phyloP scores from a whole-genome alignment of 2,888 invertebrate species.

The Xanthia icteritia region DNA sequence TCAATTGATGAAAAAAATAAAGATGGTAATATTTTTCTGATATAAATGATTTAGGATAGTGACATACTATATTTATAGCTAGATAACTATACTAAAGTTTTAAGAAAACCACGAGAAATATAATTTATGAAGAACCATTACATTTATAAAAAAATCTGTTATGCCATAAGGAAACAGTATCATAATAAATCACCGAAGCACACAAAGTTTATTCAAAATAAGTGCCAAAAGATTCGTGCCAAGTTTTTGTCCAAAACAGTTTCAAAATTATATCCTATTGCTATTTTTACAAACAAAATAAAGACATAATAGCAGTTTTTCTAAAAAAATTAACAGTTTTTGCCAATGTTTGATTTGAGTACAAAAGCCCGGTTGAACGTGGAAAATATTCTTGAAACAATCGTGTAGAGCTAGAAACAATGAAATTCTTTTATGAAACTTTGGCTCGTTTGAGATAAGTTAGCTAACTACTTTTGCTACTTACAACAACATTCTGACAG shows the following conservation, averaged over 20 bases:
- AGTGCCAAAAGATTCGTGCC: not conserved
- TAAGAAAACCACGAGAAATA: not conserved
- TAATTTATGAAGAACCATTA: not conserved
- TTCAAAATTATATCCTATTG: not conserved
- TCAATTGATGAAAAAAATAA: not conserved
- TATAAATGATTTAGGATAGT: not conserved
- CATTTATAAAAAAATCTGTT: not conserved
- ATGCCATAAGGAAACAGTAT: not conserved
- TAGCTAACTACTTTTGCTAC: constrained; percentile 5
- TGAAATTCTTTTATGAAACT: constrained; percentile 8
- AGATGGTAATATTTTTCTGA: not conserved
- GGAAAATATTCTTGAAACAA: constrained; percentile 15
- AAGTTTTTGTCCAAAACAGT: constrained; percentile 9
- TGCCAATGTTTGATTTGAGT: constrained; percentile 8
- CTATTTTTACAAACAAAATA: constrained; percentile 6
- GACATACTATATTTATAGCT: not conserved
- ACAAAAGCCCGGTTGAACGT: not conserved
- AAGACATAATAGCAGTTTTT: not conserved
- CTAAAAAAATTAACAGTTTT: not conserved
- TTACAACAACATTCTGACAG: not conserved
- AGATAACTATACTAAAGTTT: not conserved
- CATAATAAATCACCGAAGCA: not conserved
- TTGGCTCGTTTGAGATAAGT: constrained; percentile 5
- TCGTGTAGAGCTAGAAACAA: not conserved
- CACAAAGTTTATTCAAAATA: constrained; percentile 4